Evolutionary conservation across 92 coral and sea anemone species (phyloP).

Genomic region (Hydrozoanthus gracilis): DNA sequence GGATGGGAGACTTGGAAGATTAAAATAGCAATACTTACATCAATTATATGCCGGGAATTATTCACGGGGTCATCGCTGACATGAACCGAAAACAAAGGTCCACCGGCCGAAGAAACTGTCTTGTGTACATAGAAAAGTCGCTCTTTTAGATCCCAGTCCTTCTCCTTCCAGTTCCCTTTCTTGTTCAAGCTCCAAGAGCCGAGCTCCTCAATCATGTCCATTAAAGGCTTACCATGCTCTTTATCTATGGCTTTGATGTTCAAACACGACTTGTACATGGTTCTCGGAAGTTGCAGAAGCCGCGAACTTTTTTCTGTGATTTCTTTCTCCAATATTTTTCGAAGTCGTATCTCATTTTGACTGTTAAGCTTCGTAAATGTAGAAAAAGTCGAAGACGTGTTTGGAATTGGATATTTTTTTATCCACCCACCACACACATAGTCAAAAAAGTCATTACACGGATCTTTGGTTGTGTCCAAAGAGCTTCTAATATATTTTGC

Average conservation of each 20-base stretch:
- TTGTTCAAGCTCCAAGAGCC: conserved; percentile 82
- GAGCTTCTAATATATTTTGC: conserved; percentile 83
- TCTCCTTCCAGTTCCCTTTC: conserved; percentile 74
- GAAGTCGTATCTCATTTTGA: conserved; percentile 79
- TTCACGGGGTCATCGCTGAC: conserved; percentile 95
- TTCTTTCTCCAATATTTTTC: conserved; percentile 68
- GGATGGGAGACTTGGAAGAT: no score
- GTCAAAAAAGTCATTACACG: conserved; percentile 90
- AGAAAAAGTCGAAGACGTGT: conserved; percentile 89
- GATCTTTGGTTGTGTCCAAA: conserved; percentile 77
- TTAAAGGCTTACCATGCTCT: conserved; percentile 71
- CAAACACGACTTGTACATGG: conserved; percentile 89
- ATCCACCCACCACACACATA: conserved; percentile 98
- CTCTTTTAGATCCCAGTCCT: conserved; percentile 75
- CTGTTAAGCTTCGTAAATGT: conserved; percentile 95
- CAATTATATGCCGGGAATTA: conserved; percentile 89
- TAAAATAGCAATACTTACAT: conserved; percentile 69
- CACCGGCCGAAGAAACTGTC: conserved; percentile 92
- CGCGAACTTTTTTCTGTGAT: conserved; percentile 55
- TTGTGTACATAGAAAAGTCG: conserved; percentile 81
- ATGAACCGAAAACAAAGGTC: conserved; percentile 94
- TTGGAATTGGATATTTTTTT: conserved; percentile 90
- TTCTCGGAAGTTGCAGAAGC: conserved; percentile 74
- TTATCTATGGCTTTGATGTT: conserved; percentile 75
- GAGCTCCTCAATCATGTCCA: conserved; percentile 74